Conservation (phyloP, 2,113 vertebrate genomes). For the Colinus virginianus region DNA sequence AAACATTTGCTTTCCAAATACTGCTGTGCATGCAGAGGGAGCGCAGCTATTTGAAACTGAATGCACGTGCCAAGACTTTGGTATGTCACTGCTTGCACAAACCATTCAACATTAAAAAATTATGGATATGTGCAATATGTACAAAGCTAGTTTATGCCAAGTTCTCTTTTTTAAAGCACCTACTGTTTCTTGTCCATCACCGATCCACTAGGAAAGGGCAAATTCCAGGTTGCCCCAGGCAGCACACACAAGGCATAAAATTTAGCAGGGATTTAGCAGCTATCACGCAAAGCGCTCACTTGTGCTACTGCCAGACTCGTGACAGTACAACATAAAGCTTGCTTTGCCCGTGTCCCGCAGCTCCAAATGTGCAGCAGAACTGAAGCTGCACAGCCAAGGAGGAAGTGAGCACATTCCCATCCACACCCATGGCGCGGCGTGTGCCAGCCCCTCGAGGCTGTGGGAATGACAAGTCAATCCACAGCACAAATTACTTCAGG, state of each 20-base stretch:
- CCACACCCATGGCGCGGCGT: rapidly evolving
- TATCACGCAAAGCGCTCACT: not conserved
- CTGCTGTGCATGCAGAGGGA: not conserved
- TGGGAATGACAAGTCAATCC: not conserved
- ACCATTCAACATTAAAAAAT: constrained; percentile 34
- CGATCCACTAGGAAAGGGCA: constrained; percentile 11
- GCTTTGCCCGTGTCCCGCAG: not conserved
- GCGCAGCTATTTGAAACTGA: constrained; percentile 38
- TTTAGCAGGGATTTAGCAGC: not conserved
- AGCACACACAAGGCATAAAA: not conserved
- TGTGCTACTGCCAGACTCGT: not conserved
- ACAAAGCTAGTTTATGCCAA: not conserved
- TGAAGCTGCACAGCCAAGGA: not conserved
- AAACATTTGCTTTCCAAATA: constrained; percentile 71
- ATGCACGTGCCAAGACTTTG: constrained; percentile 23
- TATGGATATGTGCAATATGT: not conserved
- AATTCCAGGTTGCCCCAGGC: not conserved
- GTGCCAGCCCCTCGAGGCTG: not conserved
- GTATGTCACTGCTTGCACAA: constrained; percentile 12
- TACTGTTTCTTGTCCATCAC: not conserved
- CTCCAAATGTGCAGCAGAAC: not conserved
- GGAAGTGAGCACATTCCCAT: not conserved
- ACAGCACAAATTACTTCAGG: not conserved
- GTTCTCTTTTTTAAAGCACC: not conserved
- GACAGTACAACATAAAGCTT: not conserved